Base-by-base conservation (phyloP, 2,797 vertebrate genomes). In the Sebastes itinus region DNA sequence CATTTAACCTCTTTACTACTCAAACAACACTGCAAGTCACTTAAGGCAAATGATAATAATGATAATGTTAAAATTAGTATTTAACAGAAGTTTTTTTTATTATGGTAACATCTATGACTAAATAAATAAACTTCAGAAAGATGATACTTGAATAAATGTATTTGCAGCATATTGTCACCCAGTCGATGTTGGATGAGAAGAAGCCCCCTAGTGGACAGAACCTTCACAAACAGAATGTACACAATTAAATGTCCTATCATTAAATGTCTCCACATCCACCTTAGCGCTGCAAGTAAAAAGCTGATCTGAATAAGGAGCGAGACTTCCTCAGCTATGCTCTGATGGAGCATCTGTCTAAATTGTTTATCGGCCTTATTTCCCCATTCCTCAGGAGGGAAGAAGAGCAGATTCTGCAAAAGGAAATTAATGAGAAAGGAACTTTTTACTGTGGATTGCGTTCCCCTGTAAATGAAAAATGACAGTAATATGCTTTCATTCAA, bases 401-500 rank as follows among this genome's bases (percentile, higher is more conserved):
- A n/a, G 75, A 74, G 80, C 80, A 78, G 18, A 67, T 82, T 83
- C 78, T 78, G 75, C 62, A 56, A 76, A 72, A 75, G 68, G 56
- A 78, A 87, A 87, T 88, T 80, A 89, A 90, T 86, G 59, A 77
- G 49, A 75, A 83, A 81, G 72, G 69, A 80, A 77, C 42, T 68
- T 86, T 90, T 86, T 78, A 82, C 73, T 75, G 46, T 72, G 76
- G 60, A 71, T 75, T 83, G 63, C 27, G 4, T 72, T 74, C 77
- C 25, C 23, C 54, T 46, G 72, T 83, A 84, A 87, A 91, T 92
- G 76, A 91, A 85, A 88, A 83, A 82, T 87, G 74, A 85, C 88
- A 87, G 75, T 86, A 89, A 86, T 90, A 75, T 42, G 80, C 62
- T 83, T 84, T 86, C 80, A 87, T 89, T 89, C 86, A 86, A 90